Evolutionary conservation across 2,113 vertebrate genomes (phyloP), one percentile per base, ranked within the genome.

Genomic region (Isichthys henryi): DNA sequence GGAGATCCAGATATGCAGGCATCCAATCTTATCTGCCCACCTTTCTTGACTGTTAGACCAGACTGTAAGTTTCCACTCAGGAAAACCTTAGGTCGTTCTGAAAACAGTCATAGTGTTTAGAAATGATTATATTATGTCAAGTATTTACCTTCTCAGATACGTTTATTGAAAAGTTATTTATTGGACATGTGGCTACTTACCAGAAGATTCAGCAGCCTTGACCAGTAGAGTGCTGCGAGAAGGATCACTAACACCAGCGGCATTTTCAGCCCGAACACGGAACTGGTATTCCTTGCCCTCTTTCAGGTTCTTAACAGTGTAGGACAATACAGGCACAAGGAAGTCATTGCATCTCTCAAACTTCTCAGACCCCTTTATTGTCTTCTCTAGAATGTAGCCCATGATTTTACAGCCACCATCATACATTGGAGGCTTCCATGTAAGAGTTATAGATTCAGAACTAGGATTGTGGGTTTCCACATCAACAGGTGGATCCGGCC

Each of bases 361-460:
- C 35, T 94, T 96, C 0, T 99, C 98, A 21, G 97, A 97, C 27
- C 97, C 98, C 90, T 99, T 99, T 56, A 96, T 94, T 0, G 99
- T 95, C 92, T 98, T 98, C 93, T 99, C 98, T 91, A 99, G 93
- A 27, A 99, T 95, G 88, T 99, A 99, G 86, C 98, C 98, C 95
- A 97, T 97, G 91, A 99, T 98, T 92, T 98, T 97, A 93, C 97
- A 97, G 86, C 98, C 98, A 3, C 98, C 98, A 50, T 99, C 98
- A n/a, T 95, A 97, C 88, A 97, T 94, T 19, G 98, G 98, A 85
- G 98, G 97, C 91, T 98, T 99, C 98, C 98, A 99, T 0, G 96
- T 98, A 90, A 99, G 95, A 0, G 95, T 98, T 93, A 98, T 95
- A 88, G 98, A 97, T 91, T 97, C 97, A 90, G 96, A 97, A 27